phyloP scores from a whole-genome alignment of 2,113 vertebrate species.

The Chloropsis cyanopogon region DNA sequence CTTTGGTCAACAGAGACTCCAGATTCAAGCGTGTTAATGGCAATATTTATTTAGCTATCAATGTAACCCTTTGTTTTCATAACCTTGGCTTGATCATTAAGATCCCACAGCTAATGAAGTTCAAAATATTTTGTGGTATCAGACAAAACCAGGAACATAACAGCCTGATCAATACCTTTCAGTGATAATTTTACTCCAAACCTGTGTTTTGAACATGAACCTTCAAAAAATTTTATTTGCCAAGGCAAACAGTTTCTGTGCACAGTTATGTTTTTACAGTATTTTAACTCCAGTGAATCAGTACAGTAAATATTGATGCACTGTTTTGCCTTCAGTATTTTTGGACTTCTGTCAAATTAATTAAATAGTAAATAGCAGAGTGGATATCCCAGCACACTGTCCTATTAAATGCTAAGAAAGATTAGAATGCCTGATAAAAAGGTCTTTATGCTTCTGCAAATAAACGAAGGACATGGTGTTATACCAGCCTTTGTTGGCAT shows the following conservation, averaged over 20 bases:
- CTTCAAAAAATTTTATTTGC: slow-evolving; percentile 30
- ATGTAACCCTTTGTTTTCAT: slow-evolving; percentile 9
- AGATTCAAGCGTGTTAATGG: neutral
- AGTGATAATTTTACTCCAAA: slow-evolving; percentile 27
- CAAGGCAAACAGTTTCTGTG: slow-evolving; percentile 60
- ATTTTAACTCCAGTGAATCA: slow-evolving; percentile 67
- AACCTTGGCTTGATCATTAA: neutral
- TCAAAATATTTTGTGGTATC: neutral
- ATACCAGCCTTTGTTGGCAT: slow-evolving; percentile 25
- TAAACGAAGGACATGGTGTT: slow-evolving; percentile 18
- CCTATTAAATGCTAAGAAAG: slow-evolving; percentile 50
- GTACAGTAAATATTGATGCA: slow-evolving; percentile 71
- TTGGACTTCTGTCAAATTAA: slow-evolving; percentile 62
- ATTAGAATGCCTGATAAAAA: slow-evolving; percentile 49
- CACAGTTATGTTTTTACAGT: slow-evolving; percentile 63
- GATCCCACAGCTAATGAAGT: neutral
- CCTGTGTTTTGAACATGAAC: slow-evolving; percentile 27
- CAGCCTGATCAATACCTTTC: slow-evolving; percentile 27
- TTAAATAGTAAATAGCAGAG: slow-evolving; percentile 64
- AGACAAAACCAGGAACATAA: neutral
- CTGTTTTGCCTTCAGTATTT: slow-evolving; percentile 65
- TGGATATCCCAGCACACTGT: slow-evolving; percentile 51
- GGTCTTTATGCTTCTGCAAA: slow-evolving; percentile 21
- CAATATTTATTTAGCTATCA: slow-evolving; percentile 40
- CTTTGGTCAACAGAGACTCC: neutral